Conservation (phyloP, 2,113 vertebrate species). For the Phocoena sinus region DNA sequence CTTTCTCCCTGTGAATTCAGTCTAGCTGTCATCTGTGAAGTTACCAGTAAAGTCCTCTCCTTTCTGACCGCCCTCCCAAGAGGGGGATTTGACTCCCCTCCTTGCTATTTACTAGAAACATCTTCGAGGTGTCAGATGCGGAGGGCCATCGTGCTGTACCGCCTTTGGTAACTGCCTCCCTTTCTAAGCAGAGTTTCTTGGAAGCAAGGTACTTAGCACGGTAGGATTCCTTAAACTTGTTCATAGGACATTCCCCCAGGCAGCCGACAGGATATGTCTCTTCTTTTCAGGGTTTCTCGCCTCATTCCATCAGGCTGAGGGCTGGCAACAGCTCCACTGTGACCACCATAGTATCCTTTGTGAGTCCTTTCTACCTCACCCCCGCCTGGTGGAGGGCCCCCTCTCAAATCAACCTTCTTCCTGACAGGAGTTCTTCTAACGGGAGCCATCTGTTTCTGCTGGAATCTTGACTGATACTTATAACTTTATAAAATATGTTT, state of each 20-base stretch:
- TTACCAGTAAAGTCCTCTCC: neutral
- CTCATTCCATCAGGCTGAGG: neutral
- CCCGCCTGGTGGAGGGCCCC: neutral
- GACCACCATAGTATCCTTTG: neutral
- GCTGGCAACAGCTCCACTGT: neutral
- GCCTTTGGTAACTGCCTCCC: neutral
- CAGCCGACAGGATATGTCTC: fast-evolving
- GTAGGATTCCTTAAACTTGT: no score
- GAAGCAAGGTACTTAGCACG: neutral
- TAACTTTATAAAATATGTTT: neutral
- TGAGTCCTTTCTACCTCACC: neutral
- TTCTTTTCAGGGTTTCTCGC: neutral
- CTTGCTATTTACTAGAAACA: neutral
- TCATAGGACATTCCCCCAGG: neutral
- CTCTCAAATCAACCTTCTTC: neutral
- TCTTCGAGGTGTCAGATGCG: no score
- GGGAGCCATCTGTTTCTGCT: neutral
- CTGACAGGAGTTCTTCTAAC: neutral
- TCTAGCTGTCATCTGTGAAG: neutral
- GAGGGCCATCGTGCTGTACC: fast-evolving
- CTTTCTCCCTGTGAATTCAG: neutral
- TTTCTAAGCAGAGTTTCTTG: neutral
- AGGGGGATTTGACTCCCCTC: neutral
- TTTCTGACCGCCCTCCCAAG: neutral
- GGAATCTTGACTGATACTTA: neutral